phyloP scores from a whole-genome alignment of 2,113 vertebrate genomes.

The Rhinopithecus roxellana region DNA sequence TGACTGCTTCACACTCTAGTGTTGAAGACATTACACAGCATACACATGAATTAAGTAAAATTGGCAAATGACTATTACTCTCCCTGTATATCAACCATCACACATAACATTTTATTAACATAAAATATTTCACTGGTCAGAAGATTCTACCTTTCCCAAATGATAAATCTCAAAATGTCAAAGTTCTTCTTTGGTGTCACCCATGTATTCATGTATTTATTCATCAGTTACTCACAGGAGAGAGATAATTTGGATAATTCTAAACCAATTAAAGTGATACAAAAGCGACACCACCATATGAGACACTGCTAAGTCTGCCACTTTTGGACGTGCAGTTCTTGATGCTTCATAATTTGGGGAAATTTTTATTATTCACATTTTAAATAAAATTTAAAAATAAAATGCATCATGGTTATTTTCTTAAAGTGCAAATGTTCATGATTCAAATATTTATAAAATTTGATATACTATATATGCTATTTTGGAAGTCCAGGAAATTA shows the following conservation, averaged over 20 bases:
- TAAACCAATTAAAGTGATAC: neutral
- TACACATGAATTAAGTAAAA: neutral
- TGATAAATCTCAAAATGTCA: neutral
- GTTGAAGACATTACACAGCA: neutral
- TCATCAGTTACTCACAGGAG: neutral
- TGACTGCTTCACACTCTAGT: neutral
- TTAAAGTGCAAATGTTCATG: neutral
- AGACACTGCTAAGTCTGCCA: neutral
- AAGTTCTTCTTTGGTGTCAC: neutral
- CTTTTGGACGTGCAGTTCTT: neutral
- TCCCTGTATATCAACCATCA: neutral
- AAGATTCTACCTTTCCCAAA: neutral
- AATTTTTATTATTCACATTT: neutral
- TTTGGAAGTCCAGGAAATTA: neutral
- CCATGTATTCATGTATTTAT: neutral
- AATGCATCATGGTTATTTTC: neutral
- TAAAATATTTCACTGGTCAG: neutral
- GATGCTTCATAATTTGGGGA: neutral
- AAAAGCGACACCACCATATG: neutral
- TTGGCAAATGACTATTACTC: neutral
- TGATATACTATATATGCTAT: neutral
- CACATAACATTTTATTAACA: neutral
- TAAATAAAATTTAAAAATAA: constrained; percentile 20
- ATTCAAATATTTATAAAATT: neutral
- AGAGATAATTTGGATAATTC: neutral